Evolutionary conservation across 2,113 vertebrate species (phyloP).

Genomic region (Pygoscelis adeliae): DNA sequence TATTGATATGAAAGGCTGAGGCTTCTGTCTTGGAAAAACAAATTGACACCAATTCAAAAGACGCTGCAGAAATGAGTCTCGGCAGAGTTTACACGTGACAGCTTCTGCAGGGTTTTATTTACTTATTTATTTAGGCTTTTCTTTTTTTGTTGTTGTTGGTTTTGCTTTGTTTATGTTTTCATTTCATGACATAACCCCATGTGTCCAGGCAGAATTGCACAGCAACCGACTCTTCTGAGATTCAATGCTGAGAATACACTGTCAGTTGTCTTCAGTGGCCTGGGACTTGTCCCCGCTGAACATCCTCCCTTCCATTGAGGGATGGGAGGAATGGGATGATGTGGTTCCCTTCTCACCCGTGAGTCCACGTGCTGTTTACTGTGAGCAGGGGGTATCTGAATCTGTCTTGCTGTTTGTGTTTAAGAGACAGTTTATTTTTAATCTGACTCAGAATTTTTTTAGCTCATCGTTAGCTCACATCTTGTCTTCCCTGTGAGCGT

Average conservation of each 20-base stretch:
- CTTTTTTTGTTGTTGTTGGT: background rate
- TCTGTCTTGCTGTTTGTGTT: background rate
- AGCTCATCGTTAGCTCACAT: background rate
- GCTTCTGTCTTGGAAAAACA: background rate
- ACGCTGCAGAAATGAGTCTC: background rate
- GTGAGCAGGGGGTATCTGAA: background rate
- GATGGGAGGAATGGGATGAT: background rate
- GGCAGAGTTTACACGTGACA: background rate
- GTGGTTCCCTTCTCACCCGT: background rate
- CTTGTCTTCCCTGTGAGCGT: background rate
- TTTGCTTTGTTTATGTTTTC: constrained; percentile 6
- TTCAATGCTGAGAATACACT: background rate
- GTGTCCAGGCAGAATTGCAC: background rate
- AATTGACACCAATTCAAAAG: background rate
- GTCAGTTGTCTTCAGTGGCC: background rate
- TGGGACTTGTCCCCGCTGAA: background rate
- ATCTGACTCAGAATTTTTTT: background rate
- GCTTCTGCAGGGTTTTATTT: background rate
- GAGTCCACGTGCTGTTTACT: background rate
- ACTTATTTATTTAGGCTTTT: background rate
- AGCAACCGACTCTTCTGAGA: background rate
- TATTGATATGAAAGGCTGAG: constrained; percentile 11
- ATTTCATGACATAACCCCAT: constrained; percentile 11
- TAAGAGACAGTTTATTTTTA: background rate
- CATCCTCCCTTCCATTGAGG: background rate